Base-by-base conservation (phyloP, 1,140 invertebrate species). In the Diuraphis noxia region DNA sequence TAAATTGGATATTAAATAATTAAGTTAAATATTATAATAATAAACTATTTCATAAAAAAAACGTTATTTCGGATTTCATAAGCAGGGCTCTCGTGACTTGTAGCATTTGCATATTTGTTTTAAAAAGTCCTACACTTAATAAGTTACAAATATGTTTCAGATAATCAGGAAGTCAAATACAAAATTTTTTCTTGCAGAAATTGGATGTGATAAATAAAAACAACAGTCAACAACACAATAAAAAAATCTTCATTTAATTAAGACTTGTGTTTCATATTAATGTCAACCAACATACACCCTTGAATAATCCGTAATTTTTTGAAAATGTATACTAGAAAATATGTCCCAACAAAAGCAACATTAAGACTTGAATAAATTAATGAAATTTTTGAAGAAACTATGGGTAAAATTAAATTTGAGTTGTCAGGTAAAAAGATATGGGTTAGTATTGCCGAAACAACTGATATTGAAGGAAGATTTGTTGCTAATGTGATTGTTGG, bases 281-380 rank as follows among this genome's bases (percentile, higher is more conserved):
- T n/a, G n/a, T n/a, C n/a, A n/a, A n/a, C n/a, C n/a, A n/a, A n/a
- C n/a, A 46, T 34, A 85, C 49, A n/a, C 43, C 43, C 10, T 85
- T 85, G 23, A 46, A 85, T 49, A 85, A 85, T 85, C 25, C 5
- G 82, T 25, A 34, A 34, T 17, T 46, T 85, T 85, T 85, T 85
- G n/a, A 13, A 46, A 85, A 85, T 13, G 10, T 85, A 46, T 36
- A 85, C 43, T 23, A 30, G 82, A 34, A 85, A 85, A 85, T 3
- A 85, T 85, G n/a, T 85, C 17, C 82, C 30, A 46, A 85, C 43
- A 49, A 30, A 85, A 46, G 82, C 82, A 85, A 85, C 82, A 41
- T 85, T 85, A 23, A 43, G 41, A 46, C 40, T n/a, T n/a, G 13
- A 41, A 30, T 85, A 85, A 30, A 46, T 85, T 19, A n/a, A 46